Evolutionary conservation across 2,888 invertebrate genomes (phyloP), one percentile per base, ranked within the genome.

Genomic region (Protophormia terraenovae): DNA sequence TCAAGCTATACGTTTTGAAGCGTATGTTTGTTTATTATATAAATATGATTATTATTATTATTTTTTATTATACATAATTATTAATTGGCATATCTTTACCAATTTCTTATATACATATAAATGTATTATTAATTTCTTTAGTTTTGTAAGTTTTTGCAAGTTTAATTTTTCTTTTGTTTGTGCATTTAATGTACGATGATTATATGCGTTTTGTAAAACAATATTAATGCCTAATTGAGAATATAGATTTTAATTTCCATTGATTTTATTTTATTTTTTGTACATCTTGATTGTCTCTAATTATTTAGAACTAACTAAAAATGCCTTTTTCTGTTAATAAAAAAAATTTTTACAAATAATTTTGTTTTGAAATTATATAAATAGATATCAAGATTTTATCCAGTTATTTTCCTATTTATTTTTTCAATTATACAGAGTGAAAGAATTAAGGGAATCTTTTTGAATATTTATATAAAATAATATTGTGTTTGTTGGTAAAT

Each of bases 181-280:
- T 73, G 45, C 80, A 84, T 84, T 77, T 67, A 81, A 84, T 80
- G 84, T 84, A 67, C 80, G 53, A 64, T 62, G 8, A 32, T n/a
- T 45, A 50, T 60, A 29, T 76, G 19, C 32, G 19, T 60, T 80
- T 75, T 75, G 50, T 55, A 35, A 79, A 64, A 72, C 64, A 69
- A 50, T 22, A 10, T 67, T 45, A 24, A 58, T 58, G 55, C 60
- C 24, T 32, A 47, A 45, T 12, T 67, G 22, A 45, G 29, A 19
- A 45, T 66, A 41, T 55, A 22, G 35, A 73, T 60, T 60, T 73
- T 73, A 12, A 24, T 60, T 60, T 60, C n/a, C n/a, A n/a, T n/a
- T 8, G 19, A 60, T 35, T 60, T 60, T 32, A 5, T 60, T 32
- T 32, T 14, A 29, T 72, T 50, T 32, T 27, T n/a, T n/a, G n/a